These are phyloP conservation scores for Myanophis thanlyinensis DNA, from an alignment of 2,113 vertebrate species.

Conservation along the genomic window DNA sequence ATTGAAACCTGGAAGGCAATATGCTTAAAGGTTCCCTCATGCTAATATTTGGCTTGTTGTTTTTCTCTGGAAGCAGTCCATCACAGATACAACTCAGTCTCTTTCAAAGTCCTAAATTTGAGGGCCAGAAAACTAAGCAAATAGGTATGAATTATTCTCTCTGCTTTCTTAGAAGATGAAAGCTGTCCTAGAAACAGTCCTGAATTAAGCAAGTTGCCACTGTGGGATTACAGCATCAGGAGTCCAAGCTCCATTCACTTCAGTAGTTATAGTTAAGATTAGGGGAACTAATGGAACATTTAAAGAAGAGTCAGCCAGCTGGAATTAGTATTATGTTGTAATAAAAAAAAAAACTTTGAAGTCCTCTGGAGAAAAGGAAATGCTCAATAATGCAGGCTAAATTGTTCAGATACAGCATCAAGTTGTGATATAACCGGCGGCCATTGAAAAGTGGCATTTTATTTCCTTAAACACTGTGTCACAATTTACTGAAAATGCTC, in stretches of 20 bases:
- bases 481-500: constrained; percentile 16
- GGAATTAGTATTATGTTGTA: constrained; percentile 2
- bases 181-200: background rate
- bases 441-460: background rate
- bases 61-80: background rate
- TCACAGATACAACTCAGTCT: background rate
- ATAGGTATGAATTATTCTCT: constrained; percentile 18
- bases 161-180: background rate
- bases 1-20: background rate
- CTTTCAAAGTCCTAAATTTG: background rate
- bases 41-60: background rate
- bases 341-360: background rate
- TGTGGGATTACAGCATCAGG: background rate
- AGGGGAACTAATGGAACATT: constrained; percentile 31
- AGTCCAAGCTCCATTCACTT: constrained; percentile 5
- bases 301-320: constrained; percentile 2
- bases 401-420: constrained; percentile 33
- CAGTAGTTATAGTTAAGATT: constrained; percentile 12
- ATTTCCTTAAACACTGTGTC: constrained; percentile 7
- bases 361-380: constrained; percentile 38
- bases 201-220: constrained; percentile 9
- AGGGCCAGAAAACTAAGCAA: background rate
- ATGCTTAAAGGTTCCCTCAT: background rate
- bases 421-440: constrained; percentile 17
- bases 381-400: constrained; percentile 4